Conservation (phyloP, 1,140 invertebrate species). For the Uloborus diversus region DNA sequence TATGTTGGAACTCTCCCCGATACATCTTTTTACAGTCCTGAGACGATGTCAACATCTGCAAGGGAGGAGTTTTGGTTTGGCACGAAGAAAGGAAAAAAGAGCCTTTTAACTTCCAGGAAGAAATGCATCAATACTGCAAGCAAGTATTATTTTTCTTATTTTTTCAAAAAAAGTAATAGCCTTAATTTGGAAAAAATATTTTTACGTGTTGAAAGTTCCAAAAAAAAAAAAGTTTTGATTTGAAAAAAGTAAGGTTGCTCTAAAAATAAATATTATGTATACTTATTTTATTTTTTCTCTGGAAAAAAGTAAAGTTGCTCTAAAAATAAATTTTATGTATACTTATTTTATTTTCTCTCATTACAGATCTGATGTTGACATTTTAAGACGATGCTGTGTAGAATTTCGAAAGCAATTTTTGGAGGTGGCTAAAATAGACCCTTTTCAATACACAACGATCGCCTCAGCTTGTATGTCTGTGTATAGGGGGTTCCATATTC, state of each 20-base stretch:
- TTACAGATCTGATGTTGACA: not conserved
- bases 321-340: too few species aligned
- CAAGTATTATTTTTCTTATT: too few species aligned
- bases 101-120: not conserved
- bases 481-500: not conserved
- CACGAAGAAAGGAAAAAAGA: not conserved
- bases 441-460: not conserved
- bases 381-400: not conserved
- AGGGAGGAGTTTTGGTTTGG: not conserved
- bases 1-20: not conserved
- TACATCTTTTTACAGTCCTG: not conserved
- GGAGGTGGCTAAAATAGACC: not conserved
- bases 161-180: too few species aligned
- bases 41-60: not conserved
- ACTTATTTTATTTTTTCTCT: not conserved
- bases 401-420: not conserved
- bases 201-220: not conserved
- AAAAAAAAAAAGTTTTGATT: not conserved
- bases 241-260: not conserved
- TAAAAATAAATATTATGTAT: not conserved
- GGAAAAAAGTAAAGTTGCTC: not conserved
- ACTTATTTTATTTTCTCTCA: too few species aligned
- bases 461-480: not conserved
- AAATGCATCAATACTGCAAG: not conserved
- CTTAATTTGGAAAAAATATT: too few species aligned